Percentiles rank a stretch among this genome's conserved stretches.
Conservation (phyloP, 2,888 invertebrate genomes). For the Drosophila macrospina region DNA sequence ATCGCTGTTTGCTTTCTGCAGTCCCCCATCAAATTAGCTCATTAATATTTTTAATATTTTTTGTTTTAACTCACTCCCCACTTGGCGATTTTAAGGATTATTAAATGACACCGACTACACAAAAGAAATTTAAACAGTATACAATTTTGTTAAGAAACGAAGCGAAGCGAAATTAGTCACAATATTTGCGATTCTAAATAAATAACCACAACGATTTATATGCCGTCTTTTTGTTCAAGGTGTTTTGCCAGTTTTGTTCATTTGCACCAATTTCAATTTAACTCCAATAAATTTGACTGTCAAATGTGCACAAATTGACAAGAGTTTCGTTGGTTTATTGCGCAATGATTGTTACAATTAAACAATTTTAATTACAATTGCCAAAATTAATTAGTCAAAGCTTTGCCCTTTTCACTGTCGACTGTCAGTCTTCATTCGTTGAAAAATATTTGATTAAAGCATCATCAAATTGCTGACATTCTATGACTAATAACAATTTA, state of each 20-base stretch:
- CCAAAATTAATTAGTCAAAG: slow-evolving; percentile 15
- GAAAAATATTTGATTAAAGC: slow-evolving; percentile 14
- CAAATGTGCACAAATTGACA: slow-evolving; percentile 18
- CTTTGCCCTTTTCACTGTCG: slow-evolving; percentile 4
- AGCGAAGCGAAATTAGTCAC: slow-evolving; percentile 66
- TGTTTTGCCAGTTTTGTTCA: slow-evolving; percentile 22
- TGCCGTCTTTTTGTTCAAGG: slow-evolving; percentile 27
- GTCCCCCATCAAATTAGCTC: slow-evolving; percentile 45
- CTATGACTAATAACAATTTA: slow-evolving; percentile 49
- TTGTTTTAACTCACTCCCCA: background rate
- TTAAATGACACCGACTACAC: slow-evolving; percentile 62
- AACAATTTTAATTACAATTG: slow-evolving; percentile 15
- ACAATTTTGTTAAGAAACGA: slow-evolving; percentile 47
- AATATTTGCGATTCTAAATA: slow-evolving; percentile 39
- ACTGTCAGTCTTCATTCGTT: slow-evolving; percentile 31
- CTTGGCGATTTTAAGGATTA: slow-evolving; percentile 38
- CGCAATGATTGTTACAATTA: slow-evolving; percentile 30
- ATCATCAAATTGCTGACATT: slow-evolving; percentile 20
- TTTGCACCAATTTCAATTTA: slow-evolving; percentile 32
- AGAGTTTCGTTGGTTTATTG: slow-evolving; percentile 24
- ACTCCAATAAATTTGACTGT: slow-evolving; percentile 14
- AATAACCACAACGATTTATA: slow-evolving; percentile 59
- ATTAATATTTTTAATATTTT: slow-evolving; percentile 52
- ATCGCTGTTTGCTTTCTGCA: slow-evolving; percentile 3
- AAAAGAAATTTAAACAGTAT: slow-evolving; percentile 34